Evolutionary conservation across 2,888 invertebrate genomes (phyloP).

Genomic region (Axea sp.): DNA sequence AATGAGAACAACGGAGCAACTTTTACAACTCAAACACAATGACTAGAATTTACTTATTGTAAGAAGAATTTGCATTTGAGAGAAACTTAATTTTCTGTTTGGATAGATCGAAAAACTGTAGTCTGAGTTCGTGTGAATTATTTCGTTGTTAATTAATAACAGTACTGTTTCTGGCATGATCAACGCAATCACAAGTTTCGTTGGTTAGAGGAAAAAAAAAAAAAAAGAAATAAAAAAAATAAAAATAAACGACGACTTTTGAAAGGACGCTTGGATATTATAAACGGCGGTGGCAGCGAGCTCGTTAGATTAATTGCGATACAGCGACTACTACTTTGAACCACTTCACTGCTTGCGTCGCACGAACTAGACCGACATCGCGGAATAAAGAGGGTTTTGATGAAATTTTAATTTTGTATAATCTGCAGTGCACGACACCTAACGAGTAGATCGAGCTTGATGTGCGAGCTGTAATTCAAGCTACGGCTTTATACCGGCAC

Average conservation of each 20-base stretch:
- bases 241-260: constrained; percentile 39
- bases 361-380: constrained; percentile 53
- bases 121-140: neutral
- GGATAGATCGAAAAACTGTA: no score
- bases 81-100: no score
- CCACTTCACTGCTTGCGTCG: constrained; percentile 58
- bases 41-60: no score
- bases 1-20: no score
- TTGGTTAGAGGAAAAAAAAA: constrained; percentile 2
- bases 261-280: constrained; percentile 59
- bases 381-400: constrained; percentile 66
- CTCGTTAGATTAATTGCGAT: constrained; percentile 69
- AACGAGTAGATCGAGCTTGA: constrained; percentile 67
- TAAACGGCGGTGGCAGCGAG: constrained; percentile 55
- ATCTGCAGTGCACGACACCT: constrained; percentile 63
- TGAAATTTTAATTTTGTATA: constrained; percentile 69
- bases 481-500: constrained; percentile 49
- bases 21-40: no score
- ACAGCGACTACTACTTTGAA: constrained; percentile 62
- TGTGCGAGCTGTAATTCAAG: constrained; percentile 66
- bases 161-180: constrained; percentile 29
- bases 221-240: constrained; percentile 13
- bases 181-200: constrained; percentile 21
- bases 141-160: constrained; percentile 24
- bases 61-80: no score